Base-by-base conservation (phyloP, 2,888 invertebrate genomes). In the Sphaerophoria rueppellii region DNA sequence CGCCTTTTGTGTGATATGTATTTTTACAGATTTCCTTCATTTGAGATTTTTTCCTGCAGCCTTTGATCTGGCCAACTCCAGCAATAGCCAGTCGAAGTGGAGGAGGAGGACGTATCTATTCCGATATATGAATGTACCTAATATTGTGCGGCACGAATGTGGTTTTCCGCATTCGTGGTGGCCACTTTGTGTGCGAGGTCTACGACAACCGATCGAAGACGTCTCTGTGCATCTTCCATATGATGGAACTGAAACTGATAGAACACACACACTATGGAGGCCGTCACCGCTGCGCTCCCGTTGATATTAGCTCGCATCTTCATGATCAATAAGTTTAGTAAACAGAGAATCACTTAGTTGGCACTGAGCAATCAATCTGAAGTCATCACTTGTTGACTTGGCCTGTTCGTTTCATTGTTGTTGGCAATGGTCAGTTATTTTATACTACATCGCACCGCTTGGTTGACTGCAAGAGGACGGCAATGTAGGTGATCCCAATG, bases 101-200 rank as follows among this genome's bases (percentile, higher is more conserved):
- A 35, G 34, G 43, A 48, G 52, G 54, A 40, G 54, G 54, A 24
- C n/a, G 32, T 16, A 40, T 40, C 37, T 52, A 24, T 24, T 24
- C 24, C 24, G 67, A 46, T n/a, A 11, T 2, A 34, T 11, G 54
- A 35, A 55, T 11, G 16, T 40, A 58, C 6, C 16, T 58, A 58
- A 58, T 65, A 73, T 70, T 81, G 77, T 77, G 85, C 77, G 85
- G 85, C 81, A 81, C 81, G 73, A 85, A 85, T 85, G 85, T 55
- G 85, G 85, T 85, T 85, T 85, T 85, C 85, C 85, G 85, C 85
- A 85, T 85, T 85, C 85, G 85, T 85, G 80, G 85, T 85, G 85
- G 85, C 85, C 85, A 85, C 85, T 80, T 85, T 76, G 76, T 73
- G 85, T 80, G 80, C 69, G 81, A 70, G 60, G 37, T 54, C 37